Conservation (phyloP, 2,113 vertebrate species). For the Ariopsis seemanni region DNA sequence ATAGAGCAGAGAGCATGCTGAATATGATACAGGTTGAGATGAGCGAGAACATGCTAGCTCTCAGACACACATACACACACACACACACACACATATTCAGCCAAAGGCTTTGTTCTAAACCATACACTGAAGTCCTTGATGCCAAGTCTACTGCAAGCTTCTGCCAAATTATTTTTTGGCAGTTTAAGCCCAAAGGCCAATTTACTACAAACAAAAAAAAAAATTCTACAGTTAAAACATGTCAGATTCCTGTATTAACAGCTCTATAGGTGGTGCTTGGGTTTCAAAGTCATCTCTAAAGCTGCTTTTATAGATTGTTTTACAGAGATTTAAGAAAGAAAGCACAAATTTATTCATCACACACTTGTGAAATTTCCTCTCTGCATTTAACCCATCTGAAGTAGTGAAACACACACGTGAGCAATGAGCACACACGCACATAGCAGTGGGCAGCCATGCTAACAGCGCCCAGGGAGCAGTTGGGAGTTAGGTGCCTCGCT, state of each 20-base stretch:
- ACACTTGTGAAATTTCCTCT: no score
- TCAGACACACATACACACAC: neutral
- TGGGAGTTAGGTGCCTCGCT: no score
- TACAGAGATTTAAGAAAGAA: neutral
- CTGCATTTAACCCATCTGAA: no score
- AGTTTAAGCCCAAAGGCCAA: conserved; percentile 12
- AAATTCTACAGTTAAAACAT: conserved; percentile 6
- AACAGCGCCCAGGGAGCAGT: no score
- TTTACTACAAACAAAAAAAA: conserved; percentile 12
- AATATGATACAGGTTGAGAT: neutral
- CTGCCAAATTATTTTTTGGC: conserved; percentile 16
- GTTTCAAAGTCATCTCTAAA: neutral
- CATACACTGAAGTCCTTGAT: neutral
- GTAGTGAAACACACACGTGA: no score
- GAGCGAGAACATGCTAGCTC: neutral
- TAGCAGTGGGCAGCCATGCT: no score
- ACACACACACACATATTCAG: conserved; percentile 4
- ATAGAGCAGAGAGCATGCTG: neutral
- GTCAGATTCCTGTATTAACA: neutral
- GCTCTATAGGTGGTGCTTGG: neutral
- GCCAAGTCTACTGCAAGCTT: neutral
- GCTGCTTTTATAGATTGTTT: neutral
- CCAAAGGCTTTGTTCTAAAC: conserved; percentile 16
- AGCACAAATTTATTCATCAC: no score
- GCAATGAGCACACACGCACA: no score